phyloP scores from a whole-genome alignment of 53 echinoderm and acorn worm genomes.

The Holothuria scabra region DNA sequence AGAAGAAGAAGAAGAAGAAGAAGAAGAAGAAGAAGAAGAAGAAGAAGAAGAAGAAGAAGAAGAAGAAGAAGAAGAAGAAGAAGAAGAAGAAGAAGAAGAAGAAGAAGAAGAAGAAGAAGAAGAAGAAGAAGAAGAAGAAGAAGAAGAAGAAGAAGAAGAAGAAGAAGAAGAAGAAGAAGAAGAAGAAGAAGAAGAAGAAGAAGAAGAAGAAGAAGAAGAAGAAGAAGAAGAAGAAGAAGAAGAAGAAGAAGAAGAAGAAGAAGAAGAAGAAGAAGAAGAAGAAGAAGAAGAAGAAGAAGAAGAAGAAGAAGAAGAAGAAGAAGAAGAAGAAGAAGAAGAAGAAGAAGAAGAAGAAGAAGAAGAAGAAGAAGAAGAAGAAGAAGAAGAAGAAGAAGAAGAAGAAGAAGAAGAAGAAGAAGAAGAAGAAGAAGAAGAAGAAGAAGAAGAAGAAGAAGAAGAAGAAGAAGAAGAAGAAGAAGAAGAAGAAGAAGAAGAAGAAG shows the following conservation, averaged over 20 bases:
- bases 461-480: no score
- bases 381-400: background rate
- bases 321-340: background rate
- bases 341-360: slow-evolving; percentile 11
- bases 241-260: slow-evolving; percentile 42
- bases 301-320: background rate
- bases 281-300: slow-evolving; percentile 24
- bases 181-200: slow-evolving; percentile 42
- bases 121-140: slow-evolving; percentile 42
- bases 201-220: slow-evolving; percentile 40
- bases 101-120: slow-evolving; percentile 33
- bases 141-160: slow-evolving; percentile 40
- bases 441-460: no score
- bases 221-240: slow-evolving; percentile 40
- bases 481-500: no score
- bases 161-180: slow-evolving; percentile 40
- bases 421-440: no score
- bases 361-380: background rate
- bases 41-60: slow-evolving; percentile 39
- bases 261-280: slow-evolving; percentile 40
- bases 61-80: slow-evolving; percentile 39
- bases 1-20: slow-evolving; percentile 42
- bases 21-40: slow-evolving; percentile 39
- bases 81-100: slow-evolving; percentile 34
- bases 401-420: no score